Percentiles rank a stretch among this genome's conserved stretches.
Conservation (phyloP, 2,113 vertebrate genomes). For the Argyrosomus japonicus region DNA sequence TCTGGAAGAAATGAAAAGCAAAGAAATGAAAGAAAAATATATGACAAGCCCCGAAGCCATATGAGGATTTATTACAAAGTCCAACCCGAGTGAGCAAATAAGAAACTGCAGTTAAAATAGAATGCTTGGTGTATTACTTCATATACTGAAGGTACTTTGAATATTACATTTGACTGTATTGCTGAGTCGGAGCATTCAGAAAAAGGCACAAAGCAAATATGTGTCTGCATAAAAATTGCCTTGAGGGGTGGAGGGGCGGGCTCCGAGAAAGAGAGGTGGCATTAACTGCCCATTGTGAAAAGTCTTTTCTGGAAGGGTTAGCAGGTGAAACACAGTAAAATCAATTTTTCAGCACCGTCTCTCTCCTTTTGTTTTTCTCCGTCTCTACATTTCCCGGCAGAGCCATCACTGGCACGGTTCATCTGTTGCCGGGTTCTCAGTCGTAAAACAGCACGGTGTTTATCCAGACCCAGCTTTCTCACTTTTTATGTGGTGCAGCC, state of each 20-base stretch:
- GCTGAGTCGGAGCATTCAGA: slow-evolving; percentile 59
- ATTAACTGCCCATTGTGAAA: slow-evolving; percentile 50
- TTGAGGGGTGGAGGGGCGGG: not conserved
- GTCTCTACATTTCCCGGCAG: slow-evolving; percentile 49
- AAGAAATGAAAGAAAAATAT: slow-evolving; percentile 67
- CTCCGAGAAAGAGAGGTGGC: slow-evolving; percentile 18
- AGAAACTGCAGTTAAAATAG: slow-evolving; percentile 67
- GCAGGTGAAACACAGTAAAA: slow-evolving; percentile 54
- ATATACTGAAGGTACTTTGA: slow-evolving; percentile 64
- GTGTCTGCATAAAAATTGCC: slow-evolving; percentile 41
- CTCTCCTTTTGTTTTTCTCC: slow-evolving; percentile 31
- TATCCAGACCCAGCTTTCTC: slow-evolving; percentile 42
- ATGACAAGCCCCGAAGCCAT: slow-evolving; percentile 59
- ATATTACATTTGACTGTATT: slow-evolving; percentile 63
- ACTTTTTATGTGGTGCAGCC: slow-evolving; percentile 63
- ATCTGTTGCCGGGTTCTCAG: slow-evolving; percentile 55
- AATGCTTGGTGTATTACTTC: slow-evolving; percentile 63
- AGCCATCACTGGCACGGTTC: slow-evolving; percentile 43
- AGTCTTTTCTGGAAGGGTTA: slow-evolving; percentile 52
- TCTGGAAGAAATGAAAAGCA: slow-evolving; percentile 67
- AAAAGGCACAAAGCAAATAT: slow-evolving; percentile 61
- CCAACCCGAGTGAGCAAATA: slow-evolving; percentile 68
- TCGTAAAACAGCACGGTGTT: slow-evolving; percentile 55
- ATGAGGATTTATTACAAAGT: slow-evolving; percentile 72
- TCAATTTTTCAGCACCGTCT: slow-evolving; percentile 44